These are phyloP conservation scores for Polypedilum vanderplanki DNA, from an alignment of 1,140 invertebrate species.

Conservation along the genomic window DNA sequence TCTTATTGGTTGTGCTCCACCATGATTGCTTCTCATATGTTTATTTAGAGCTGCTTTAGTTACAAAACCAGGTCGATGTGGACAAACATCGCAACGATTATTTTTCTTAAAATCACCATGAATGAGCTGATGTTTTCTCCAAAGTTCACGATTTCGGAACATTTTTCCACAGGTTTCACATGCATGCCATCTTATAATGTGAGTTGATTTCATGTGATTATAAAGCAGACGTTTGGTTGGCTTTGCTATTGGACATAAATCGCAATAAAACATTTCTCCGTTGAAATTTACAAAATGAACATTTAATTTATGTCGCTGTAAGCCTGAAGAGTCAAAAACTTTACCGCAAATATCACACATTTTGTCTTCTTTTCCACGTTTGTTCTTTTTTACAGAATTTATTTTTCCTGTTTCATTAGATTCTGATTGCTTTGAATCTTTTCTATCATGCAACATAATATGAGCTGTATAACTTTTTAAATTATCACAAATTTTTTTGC, in stretches of 20 bases:
- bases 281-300: neutral
- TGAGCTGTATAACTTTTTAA: neutral
- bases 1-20: neutral
- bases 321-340: neutral
- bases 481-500: neutral
- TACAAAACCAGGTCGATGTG: neutral
- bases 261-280: neutral
- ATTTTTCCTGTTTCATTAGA: too few species aligned
- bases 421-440: neutral
- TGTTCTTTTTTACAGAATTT: neutral
- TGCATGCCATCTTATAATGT: neutral
- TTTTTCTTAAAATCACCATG: neutral
- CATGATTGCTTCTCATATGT: neutral
- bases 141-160: neutral
- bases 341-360: neutral
- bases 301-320: neutral
- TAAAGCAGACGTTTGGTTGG: neutral
- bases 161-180: neutral
- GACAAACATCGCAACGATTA: neutral
- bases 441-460: neutral
- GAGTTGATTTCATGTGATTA: neutral
- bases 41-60: neutral
- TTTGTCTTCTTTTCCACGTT: neutral
- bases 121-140: neutral
- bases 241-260: neutral